Conservation (phyloP, 2,113 vertebrate genomes). For the Saccopteryx bilineata region DNA sequence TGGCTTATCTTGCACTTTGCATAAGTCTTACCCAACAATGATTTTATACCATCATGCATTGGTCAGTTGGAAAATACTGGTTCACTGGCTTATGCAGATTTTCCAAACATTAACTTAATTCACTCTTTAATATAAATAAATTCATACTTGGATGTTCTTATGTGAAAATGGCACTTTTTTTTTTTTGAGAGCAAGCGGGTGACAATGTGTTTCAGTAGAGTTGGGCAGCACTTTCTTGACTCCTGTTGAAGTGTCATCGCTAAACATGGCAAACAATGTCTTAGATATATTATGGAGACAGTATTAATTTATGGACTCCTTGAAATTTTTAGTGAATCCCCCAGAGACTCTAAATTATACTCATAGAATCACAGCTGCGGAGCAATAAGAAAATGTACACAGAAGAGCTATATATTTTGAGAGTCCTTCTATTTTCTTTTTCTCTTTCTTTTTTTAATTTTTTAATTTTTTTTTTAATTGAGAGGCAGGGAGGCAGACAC, state of each 20-base stretch:
- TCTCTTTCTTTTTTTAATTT: background rate
- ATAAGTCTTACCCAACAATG: background rate
- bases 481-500: no score
- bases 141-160: background rate
- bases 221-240: fast-evolving
- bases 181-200: background rate
- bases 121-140: background rate
- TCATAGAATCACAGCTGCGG: background rate
- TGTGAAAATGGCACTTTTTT: background rate
- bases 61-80: background rate
- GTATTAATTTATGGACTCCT: background rate
- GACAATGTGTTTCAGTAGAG: background rate
- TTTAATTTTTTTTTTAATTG: no score
- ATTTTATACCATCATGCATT: background rate
- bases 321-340: background rate
- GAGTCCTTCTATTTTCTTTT: background rate
- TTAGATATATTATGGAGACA: background rate
- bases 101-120: background rate
- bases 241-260: fast-evolving
- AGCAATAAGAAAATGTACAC: background rate
- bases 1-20: background rate
- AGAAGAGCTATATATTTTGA: background rate
- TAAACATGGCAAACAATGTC: background rate
- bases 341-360: fast-evolving
- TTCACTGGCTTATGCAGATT: background rate